Base-by-base conservation (phyloP, 2,113 vertebrate genomes). In the Eulemur rufifrons region DNA sequence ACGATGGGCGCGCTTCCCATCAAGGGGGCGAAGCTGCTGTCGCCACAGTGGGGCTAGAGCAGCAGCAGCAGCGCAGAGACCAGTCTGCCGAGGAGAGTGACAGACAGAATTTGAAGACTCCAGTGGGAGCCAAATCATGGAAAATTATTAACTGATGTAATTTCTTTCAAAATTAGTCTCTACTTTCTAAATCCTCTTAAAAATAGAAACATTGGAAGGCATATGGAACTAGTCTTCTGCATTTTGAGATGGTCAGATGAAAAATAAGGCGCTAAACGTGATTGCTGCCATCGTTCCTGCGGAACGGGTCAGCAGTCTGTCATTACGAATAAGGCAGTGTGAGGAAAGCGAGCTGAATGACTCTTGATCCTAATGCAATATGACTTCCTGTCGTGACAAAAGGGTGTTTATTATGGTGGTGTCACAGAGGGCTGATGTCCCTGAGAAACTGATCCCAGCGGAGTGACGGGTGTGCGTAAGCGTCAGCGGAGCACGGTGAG, bases 301-400 rank as follows among this genome's bases (percentile, higher is more conserved):
- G 83, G 61, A 34, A 59, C 32, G 59, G 59, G 39, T 96, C 69
- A 85, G 77, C 64, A 73, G 5, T 59, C 45, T 47, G 10, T 34
- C 52, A 39, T 89, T 63, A 54, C 56, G 68, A 92, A 56, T 56
- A 29, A 91, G 81, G 45, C 39, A 61, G 7, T 0, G 5, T 32
- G 59, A 93, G 74, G 34, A 64, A 86, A 80, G 95, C 68, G 61
- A 66, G 61, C 80, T 89, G 78, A 83, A 3, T 5, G 88, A 93
- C 14, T 81, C 73, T 76, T 63, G 34, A 80, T 37, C 39, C 85
- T 90, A 39, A 74, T 3, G 61, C 15, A 66, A 7, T 32, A 50
- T 27, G 63, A 88, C 89, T 96, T 97, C 86, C 86, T 93, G 76
- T 96, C 71, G 61, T 76, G 69, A 95, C 50, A 42, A 90, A 54